These are phyloP conservation scores for Danaus plexippus DNA, from an alignment of 1,140 invertebrate species.

Conservation along the genomic window DNA sequence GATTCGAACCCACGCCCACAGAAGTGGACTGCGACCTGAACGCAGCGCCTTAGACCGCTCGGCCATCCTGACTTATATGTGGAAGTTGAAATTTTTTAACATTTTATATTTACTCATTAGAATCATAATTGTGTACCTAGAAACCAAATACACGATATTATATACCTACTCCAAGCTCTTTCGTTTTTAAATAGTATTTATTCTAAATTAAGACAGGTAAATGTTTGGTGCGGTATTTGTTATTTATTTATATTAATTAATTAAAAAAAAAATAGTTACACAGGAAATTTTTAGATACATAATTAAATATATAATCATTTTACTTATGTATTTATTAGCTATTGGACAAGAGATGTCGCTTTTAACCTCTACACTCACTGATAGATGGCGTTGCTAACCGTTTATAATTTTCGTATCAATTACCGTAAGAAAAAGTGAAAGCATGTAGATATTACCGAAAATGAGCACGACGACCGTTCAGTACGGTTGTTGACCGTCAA, in stretches of 20 bases:
- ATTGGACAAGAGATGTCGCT: constrained; percentile 2
- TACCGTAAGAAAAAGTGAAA: constrained; percentile 41
- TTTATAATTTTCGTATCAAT: constrained; percentile 3
- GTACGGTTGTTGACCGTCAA: constrained; percentile 61
- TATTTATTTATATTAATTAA: too few relatives aligned
- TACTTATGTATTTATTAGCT: background rate
- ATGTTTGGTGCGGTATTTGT: too few relatives aligned
- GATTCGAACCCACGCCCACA: constrained; percentile 92
- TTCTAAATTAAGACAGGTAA: too few relatives aligned
- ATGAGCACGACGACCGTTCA: constrained; percentile 42
- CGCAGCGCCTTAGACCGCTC: constrained; percentile 94
- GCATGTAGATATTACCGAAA: constrained; percentile 26
- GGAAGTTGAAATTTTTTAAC: background rate
- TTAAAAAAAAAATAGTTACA: too few relatives aligned
- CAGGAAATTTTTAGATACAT: too few relatives aligned
- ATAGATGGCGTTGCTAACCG: constrained; percentile 23
- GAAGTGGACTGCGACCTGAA: constrained; percentile 93
- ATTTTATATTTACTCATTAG: too few relatives aligned
- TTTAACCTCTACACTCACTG: background rate
- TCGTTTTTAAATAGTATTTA: too few relatives aligned
- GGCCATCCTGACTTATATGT: constrained; percentile 82
- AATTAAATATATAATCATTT: too few relatives aligned
- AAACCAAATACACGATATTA: too few relatives aligned
- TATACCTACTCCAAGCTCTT: too few relatives aligned
- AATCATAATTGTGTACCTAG: too few relatives aligned